A percentile compares a stretch with the other conserved stretches of the same genome.
phyloP scores from a whole-genome alignment of 2,797 vertebrate genomes.

The Notolepis coatsorum region DNA sequence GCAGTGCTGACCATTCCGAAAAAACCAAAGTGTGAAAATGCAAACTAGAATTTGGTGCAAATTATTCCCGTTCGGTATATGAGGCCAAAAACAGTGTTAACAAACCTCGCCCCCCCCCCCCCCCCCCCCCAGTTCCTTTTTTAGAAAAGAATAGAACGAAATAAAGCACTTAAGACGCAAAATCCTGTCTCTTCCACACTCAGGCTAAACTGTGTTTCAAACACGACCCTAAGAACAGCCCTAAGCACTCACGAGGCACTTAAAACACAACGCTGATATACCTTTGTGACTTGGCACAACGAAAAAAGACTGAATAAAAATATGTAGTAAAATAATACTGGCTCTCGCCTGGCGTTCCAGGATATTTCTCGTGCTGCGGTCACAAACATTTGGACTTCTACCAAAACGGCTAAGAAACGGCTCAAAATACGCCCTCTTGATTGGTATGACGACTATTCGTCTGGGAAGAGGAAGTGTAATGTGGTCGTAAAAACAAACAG shows the following conservation, averaged over 20 bases:
- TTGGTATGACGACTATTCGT: conserved; percentile 27
- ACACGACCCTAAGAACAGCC: conserved; percentile 59
- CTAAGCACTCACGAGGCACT: conserved; percentile 63
- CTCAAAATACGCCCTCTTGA: conserved; percentile 20
- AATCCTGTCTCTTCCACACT: conserved; percentile 63
- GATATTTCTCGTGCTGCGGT: conserved; percentile 38
- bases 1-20: conserved; percentile 83
- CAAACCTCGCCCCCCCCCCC: too few relatives aligned
- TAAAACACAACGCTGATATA: conserved; percentile 51
- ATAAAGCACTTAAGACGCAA: conserved; percentile 76
- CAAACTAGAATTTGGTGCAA: conserved; percentile 70
- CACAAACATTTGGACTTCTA: conserved; percentile 17
- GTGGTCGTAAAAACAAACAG: conserved; percentile 35
- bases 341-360: conserved; percentile 21
- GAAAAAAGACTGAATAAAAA: conserved; percentile 9
- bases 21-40: conserved; percentile 84
- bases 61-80: conserved; percentile 57
- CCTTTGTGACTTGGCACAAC: conserved; percentile 42
- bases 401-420: background rate
- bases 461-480: conserved; percentile 31
- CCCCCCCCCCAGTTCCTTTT: conserved; percentile 76
- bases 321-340: conserved; percentile 4
- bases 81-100: conserved; percentile 79
- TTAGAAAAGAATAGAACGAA: conserved; percentile 49
- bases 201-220: conserved; percentile 77